Base-by-base conservation (phyloP, 2,797 vertebrate species). In the Alauda arvensis region DNA sequence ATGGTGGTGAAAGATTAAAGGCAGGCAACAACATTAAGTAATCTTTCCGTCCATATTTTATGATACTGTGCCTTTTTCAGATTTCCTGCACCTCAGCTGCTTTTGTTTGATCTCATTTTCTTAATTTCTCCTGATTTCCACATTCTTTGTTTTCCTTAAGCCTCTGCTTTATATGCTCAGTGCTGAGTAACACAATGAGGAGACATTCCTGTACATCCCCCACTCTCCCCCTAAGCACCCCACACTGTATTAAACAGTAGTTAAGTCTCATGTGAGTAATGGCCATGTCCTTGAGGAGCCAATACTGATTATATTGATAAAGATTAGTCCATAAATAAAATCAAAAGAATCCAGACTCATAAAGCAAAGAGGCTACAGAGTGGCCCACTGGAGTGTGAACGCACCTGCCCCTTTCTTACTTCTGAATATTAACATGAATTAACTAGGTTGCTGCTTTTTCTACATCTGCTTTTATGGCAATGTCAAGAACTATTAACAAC, bases 261-360 rank as follows among this genome's bases (percentile, higher is more conserved):
- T 51, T 71, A 70, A 76, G 6, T 63, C n/a, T 63, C 42, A 49
- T 20, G 37, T 3, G 3, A 86, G 10, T 42, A 81, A 77, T 24
- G 26, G 19, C 34, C 69, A 33, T 75, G 66, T 59, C 40, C 56
- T 89, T 89, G 53, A 91, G 51, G n/a, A 93, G 29, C 10, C 43
- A 70, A 51, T 60, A 59, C n/a, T 70, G 43, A 61, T 71, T 14
- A n/a, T 83, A 60, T 74, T 89, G 91, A 89, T 93, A 90, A 88
- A 70, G 51, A 42, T 52, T 76, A 85, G 65, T 69, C 70, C 59
- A 43, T 87, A 66, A 75, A 51, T 67, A 89, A 76, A 45, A 63
- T 71, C 33, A n/a, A 42, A 85, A 89, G 8, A 75, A 59, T 52
- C 18, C 26, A 75, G 48, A 60, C 24, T 29, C 25, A 34, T 69